Evolutionary conservation across 2,113 vertebrate species (phyloP).

Genomic region (Formicarius rufipectus): DNA sequence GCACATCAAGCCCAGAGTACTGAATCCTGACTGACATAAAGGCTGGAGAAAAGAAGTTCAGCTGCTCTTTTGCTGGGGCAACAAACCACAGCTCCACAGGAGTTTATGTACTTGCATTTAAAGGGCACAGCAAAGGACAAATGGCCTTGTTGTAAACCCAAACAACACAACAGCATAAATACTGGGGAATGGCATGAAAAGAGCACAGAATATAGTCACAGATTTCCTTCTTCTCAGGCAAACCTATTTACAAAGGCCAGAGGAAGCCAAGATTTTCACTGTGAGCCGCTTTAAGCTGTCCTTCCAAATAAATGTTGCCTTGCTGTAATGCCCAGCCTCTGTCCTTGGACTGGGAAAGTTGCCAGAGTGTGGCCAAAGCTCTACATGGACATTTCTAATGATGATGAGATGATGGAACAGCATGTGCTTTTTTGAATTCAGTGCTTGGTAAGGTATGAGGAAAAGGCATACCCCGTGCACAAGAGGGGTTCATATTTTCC

Average conservation of each 20-base stretch:
- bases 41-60: neutral
- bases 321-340: neutral
- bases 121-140: neutral
- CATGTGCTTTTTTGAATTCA: neutral
- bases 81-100: neutral
- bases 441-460: neutral
- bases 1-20: neutral
- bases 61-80: conserved; percentile 14
- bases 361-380: conserved; percentile 18
- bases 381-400: neutral
- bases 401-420: neutral
- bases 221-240: neutral
- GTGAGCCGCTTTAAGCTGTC: neutral
- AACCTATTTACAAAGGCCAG: neutral
- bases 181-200: neutral
- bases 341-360: conserved; percentile 28
- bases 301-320: conserved; percentile 1
- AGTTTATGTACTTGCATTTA: neutral
- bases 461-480: neutral
- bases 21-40: neutral
- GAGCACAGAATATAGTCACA: neutral
- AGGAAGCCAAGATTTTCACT: neutral
- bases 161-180: neutral
- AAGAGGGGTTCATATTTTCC: neutral
- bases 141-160: neutral